Percentiles rank a stretch among this genome's conserved stretches.
phyloP scores from a whole-genome alignment of 2,113 vertebrate species.

The Poeciliopsis prolifica region DNA sequence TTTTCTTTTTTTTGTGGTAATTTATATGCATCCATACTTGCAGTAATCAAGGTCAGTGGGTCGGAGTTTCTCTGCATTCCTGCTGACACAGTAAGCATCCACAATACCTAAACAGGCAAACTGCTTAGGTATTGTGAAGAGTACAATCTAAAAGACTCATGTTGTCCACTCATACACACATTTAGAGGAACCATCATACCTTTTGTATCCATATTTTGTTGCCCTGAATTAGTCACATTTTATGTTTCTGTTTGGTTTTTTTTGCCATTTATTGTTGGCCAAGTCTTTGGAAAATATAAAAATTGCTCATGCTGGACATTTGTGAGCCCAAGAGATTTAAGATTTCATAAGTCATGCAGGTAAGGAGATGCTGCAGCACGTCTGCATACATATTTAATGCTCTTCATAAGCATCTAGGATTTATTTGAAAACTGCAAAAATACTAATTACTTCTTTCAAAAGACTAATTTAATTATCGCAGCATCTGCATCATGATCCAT shows the following conservation, averaged over 20 bases:
- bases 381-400: neutral
- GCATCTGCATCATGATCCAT: conserved; percentile 30
- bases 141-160: too few species aligned
- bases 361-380: conserved; percentile 16
- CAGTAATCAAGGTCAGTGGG: conserved; percentile 65
- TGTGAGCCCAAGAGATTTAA: conserved; percentile 26
- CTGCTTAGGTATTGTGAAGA: neutral
- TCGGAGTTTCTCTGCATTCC: conserved; percentile 20
- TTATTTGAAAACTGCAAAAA: conserved; percentile 10
- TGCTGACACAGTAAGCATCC: neutral
- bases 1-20: neutral
- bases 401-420: conserved; percentile 2
- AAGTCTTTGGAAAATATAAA: conserved; percentile 18
- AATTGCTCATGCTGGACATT: conserved; percentile 8
- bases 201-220: too few species aligned
- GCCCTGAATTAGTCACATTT: too few species aligned
- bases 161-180: too few species aligned
- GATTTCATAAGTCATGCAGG: conserved; percentile 17
- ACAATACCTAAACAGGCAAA: neutral
- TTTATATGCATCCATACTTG: conserved; percentile 53
- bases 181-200: too few species aligned
- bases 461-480: conserved; percentile 2
- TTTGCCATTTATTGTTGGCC: too few species aligned
- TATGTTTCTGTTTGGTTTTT: too few species aligned
- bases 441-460: conserved; percentile 32